Conservation (phyloP, 1,140 invertebrate species). For the Hypothenemus hampei region DNA sequence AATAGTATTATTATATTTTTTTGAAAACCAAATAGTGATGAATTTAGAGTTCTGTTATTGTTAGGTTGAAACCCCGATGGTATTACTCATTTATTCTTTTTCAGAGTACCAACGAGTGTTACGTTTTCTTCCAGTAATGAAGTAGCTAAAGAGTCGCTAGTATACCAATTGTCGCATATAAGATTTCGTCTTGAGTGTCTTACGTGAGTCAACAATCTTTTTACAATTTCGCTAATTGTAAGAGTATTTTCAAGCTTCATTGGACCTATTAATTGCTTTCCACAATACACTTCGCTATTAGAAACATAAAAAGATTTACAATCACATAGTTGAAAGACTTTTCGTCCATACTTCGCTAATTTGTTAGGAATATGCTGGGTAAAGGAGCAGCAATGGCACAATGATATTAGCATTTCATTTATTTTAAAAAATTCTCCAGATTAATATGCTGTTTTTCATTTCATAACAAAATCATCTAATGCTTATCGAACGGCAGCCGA, state of each 20-base stretch:
- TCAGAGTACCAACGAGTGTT: constrained; percentile 38
- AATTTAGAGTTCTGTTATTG: constrained; percentile 26
- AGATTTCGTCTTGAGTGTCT: constrained; percentile 36
- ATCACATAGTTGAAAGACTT: constrained; percentile 28
- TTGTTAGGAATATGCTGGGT: not conserved
- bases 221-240: constrained; percentile 32
- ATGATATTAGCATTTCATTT: not conserved
- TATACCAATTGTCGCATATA: constrained; percentile 39
- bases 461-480: not conserved
- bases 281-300: constrained; percentile 41
- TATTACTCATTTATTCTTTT: constrained; percentile 40
- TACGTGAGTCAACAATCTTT: constrained; percentile 29
- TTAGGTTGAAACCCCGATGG: constrained; percentile 35
- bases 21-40: constrained; percentile 37
- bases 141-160: constrained; percentile 30
- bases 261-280: constrained; percentile 35
- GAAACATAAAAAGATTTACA: constrained; percentile 3
- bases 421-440: not conserved
- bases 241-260: constrained; percentile 27
- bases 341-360: constrained; percentile 38
- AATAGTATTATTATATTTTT: constrained; percentile 30
- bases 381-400: constrained; percentile 8
- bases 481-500: not conserved
- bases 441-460: not conserved
- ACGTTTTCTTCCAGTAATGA: constrained; percentile 36